These are phyloP conservation scores for Meteorus colon DNA, from an alignment of 2,888 invertebrate species.

Conservation along the genomic window DNA sequence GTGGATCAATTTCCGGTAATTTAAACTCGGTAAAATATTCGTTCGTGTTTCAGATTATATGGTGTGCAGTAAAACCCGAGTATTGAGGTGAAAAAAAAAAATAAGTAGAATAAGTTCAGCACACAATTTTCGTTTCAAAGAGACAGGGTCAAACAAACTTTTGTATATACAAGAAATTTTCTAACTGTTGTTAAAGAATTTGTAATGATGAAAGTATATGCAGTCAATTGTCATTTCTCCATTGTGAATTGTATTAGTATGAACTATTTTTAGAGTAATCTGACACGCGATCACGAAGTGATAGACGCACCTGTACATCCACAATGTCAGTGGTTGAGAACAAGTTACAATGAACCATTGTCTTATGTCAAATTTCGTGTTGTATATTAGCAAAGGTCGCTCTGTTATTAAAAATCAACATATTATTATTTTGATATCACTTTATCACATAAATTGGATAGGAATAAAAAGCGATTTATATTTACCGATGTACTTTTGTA, in stretches of 20 bases:
- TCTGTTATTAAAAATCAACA: constrained; percentile 75
- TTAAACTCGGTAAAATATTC: constrained; percentile 3
- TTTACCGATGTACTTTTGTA: constrained; percentile 95
- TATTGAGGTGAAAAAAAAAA: not conserved
- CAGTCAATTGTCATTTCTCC: constrained; percentile 18
- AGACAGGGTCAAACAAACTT: constrained; percentile 26
- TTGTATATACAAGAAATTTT: constrained; percentile 5
- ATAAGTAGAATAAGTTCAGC: constrained; percentile 11
- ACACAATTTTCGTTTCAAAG: not conserved
- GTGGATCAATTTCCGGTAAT: constrained; percentile 34
- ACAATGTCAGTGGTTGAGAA: constrained; percentile 91
- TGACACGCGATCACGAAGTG: constrained; percentile 32
- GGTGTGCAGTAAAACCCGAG: not conserved
- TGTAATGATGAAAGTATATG: not conserved
- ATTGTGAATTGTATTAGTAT: constrained; percentile 29
- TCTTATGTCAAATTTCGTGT: constrained; percentile 95
- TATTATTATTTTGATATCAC: constrained; percentile 28
- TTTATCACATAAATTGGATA: constrained; percentile 14
- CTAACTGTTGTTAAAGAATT: not conserved
- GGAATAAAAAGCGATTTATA: not conserved
- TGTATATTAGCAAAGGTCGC: constrained; percentile 89
- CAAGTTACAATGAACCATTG: constrained; percentile 96
- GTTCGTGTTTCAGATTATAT: not conserved
- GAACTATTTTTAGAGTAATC: constrained; percentile 40
- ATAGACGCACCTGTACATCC: constrained; percentile 87